Base-by-base conservation (phyloP, 2,888 invertebrate genomes). In the Bibio marci region DNA sequence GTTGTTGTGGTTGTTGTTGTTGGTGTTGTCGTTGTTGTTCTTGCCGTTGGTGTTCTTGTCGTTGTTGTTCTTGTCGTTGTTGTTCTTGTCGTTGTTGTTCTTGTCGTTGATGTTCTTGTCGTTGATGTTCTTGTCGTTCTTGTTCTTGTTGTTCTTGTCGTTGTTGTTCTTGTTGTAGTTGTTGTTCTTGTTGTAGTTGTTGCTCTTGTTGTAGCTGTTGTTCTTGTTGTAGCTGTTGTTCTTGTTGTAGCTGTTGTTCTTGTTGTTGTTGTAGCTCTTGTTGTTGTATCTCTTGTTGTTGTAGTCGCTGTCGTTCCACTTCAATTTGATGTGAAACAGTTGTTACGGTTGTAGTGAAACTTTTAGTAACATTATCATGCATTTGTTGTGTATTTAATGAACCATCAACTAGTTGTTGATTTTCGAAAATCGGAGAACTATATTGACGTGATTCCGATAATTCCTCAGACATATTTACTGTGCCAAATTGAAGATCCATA, bases 101-200 rank as follows among this genome's bases (percentile, higher is more conserved):
- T n/a, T n/a, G n/a, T n/a, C n/a, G n/a, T n/a, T n/a, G n/a, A n/a
- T n/a, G n/a, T 12, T 44, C 32, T 28, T 41, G 35, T 17, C 27
- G 22, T 38, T 13, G 39, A 14, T 6, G 15, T 32, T 2, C 43
- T 41, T 34, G 41, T 13, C 33, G 30, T 15, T 37, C 17, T 17
- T 12, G 3, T 13, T 26, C 8, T 13, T 28, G 30, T 28, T 43
- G 33, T 25, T 15, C 47, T 42, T 37, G 49, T 45, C 17, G 49
- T 48, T 41, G 50, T 47, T 41, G 52, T 47, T 7, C 51, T 50
- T 44, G 45, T 51, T 30, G 47, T 48, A 6, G 48, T 50, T 13
- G 51, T 40, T 25, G n/a, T 30, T 30, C 30, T 35, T n/a, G n/a
- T n/a, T n/a, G n/a, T n/a, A 35, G 15, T 30, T 7, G 48, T 27